A percentile compares a stretch with the other conserved stretches of the same genome.
Evolutionary conservation across 2,113 vertebrate species (phyloP).

Genomic region (Protobothrops flavoviridis): DNA sequence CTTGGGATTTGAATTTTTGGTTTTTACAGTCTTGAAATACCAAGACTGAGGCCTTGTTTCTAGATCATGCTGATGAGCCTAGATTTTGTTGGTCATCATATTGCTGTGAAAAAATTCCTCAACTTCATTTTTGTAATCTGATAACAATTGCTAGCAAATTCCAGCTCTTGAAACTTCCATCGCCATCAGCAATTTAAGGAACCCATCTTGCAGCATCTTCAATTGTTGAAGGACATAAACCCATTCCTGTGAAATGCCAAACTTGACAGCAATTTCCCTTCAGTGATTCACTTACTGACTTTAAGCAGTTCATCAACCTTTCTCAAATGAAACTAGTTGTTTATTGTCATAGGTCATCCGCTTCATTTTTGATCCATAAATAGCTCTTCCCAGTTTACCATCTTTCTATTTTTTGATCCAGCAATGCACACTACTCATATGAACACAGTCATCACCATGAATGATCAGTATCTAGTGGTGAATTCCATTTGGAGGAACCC

Average conservation of each 20-base stretch:
- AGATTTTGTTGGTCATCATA: background rate
- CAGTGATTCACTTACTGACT: background rate
- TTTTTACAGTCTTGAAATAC: background rate
- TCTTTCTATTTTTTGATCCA: background rate
- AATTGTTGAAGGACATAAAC: background rate
- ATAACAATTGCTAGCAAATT: background rate
- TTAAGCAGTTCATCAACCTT: background rate
- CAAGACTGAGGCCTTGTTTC: background rate
- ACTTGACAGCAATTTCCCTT: background rate
- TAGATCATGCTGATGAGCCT: background rate
- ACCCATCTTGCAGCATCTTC: background rate
- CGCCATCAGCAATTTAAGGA: background rate
- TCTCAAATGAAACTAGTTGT: background rate
- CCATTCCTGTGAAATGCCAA: background rate
- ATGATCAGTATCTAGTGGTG: background rate
- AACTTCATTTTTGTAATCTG: background rate
- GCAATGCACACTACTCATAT: background rate
- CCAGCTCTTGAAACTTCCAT: background rate
- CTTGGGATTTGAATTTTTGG: background rate
- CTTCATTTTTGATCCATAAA: background rate
- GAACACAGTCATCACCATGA: background rate
- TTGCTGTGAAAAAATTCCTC: background rate
- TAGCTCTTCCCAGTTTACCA: background rate
- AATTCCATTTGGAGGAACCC: background rate
- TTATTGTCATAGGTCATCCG: background rate